These are phyloP conservation scores for Tetramorium alpestre DNA, from an alignment of 1,140 invertebrate species.

Conservation along the genomic window DNA sequence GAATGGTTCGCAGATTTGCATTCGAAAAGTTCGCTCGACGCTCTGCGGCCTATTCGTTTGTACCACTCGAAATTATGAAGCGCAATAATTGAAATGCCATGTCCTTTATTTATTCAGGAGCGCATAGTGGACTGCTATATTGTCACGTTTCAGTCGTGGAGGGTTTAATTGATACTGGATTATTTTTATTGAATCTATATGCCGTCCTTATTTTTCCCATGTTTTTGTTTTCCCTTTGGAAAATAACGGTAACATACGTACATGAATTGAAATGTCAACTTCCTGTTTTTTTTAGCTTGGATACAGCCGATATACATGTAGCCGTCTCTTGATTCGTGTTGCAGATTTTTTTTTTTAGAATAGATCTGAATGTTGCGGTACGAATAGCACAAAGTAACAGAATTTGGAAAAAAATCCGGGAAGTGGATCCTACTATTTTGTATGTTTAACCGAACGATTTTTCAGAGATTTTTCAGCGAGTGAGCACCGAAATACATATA, in stretches of 20 bases:
- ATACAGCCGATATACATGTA: neutral
- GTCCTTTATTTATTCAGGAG: constrained; percentile 12
- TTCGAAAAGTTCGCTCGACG: constrained; percentile 4
- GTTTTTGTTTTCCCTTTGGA: constrained; percentile 2
- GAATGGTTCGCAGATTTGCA: constrained; percentile 26
- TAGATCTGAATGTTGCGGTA: neutral
- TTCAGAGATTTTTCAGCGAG: neutral
- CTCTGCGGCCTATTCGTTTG: neutral
- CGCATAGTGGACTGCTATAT: neutral
- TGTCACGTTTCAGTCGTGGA: constrained; percentile 5
- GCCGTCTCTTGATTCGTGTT: neutral
- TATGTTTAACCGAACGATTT: neutral
- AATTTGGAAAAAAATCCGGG: neutral
- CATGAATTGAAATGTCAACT: neutral
- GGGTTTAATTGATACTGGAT: constrained; percentile 14
- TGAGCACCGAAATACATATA: neutral
- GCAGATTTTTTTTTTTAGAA: constrained; percentile 17
- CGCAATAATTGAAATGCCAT: constrained; percentile 29
- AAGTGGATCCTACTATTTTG: neutral
- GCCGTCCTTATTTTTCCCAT: neutral
- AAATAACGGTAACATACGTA: neutral
- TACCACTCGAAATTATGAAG: constrained; percentile 11
- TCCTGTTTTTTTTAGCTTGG: neutral
- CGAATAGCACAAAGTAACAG: neutral
- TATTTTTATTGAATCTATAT: constrained; percentile 35